These are phyloP conservation scores for Nemoura dubitans DNA, from an alignment of 2,888 invertebrate genomes.

Conservation along the genomic window DNA sequence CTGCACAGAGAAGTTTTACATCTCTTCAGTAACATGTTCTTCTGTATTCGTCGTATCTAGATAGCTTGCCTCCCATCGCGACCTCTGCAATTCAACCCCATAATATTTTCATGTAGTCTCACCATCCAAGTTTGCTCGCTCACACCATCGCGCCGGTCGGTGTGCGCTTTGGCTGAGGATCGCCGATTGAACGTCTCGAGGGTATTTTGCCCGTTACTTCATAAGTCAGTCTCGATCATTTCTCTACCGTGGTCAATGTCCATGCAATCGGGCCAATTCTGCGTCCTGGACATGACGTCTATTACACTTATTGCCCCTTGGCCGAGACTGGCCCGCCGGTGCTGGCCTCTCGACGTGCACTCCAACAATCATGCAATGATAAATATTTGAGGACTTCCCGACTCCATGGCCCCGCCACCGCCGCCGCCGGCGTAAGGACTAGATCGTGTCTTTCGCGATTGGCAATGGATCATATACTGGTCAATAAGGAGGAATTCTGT, in stretches of 20 bases:
- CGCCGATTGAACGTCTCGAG: neutral
- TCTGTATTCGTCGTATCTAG: conserved; percentile 1
- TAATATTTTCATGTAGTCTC: conserved; percentile 20
- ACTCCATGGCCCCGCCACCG: neutral
- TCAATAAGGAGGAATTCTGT: neutral
- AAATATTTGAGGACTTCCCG: neutral
- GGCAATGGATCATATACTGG: neutral
- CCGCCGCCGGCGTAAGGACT: neutral
- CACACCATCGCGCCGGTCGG: neutral
- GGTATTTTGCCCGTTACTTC: neutral
- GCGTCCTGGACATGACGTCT: neutral
- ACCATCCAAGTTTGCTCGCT: neutral
- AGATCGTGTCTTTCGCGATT: neutral
- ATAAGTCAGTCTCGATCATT: conserved; percentile 20
- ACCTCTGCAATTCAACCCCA: conserved; percentile 16
- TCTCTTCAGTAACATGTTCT: conserved; percentile 13
- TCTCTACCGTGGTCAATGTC: neutral
- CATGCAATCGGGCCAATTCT: neutral
- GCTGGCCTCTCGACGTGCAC: neutral
- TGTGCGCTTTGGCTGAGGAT: neutral
- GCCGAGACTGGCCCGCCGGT: neutral
- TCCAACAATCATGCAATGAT: conserved; percentile 1
- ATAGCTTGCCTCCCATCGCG: neutral
- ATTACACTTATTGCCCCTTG: conserved; percentile 24
- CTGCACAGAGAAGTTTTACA: conserved; percentile 26